These are phyloP conservation scores for Aphelenchoides besseyi DNA, from an alignment of 1,140 invertebrate species.

Conservation along the genomic window DNA sequence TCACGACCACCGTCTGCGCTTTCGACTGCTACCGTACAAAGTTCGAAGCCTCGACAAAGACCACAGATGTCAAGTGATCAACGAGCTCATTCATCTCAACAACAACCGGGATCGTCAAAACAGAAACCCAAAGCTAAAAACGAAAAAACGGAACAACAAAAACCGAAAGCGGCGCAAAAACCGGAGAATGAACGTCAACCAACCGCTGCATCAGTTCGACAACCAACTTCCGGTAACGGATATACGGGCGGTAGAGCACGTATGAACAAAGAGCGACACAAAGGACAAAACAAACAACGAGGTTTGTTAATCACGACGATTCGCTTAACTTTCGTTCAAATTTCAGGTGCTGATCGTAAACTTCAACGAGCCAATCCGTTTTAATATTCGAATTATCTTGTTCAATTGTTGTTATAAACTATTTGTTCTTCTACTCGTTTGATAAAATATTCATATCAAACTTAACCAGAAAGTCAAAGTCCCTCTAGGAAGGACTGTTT, in stretches of 20 bases:
- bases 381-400: too few relatives aligned
- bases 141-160: not conserved
- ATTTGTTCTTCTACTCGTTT: too few relatives aligned
- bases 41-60: not conserved
- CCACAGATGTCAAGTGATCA: not conserved
- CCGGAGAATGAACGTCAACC: not conserved
- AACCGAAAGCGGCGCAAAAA: not conserved
- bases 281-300: constrained; percentile 1
- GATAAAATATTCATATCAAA: too few relatives aligned
- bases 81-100: not conserved
- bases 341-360: not conserved
- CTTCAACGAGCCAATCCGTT: not conserved
- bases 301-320: not conserved
- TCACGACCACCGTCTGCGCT: not conserved
- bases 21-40: not conserved
- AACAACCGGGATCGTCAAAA: not conserved
- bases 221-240: not conserved
- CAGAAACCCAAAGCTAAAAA: not conserved
- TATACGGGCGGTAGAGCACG: not conserved
- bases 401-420: too few relatives aligned
- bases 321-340: not conserved
- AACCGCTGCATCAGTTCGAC: not conserved
- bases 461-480: too few relatives aligned
- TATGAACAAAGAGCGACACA: not conserved
- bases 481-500: too few relatives aligned